Percentiles rank a stretch among this genome's conserved stretches.
These are phyloP conservation scores for Cantharis nigra DNA, from an alignment of 2,888 invertebrate species.

Conservation along the genomic window DNA sequence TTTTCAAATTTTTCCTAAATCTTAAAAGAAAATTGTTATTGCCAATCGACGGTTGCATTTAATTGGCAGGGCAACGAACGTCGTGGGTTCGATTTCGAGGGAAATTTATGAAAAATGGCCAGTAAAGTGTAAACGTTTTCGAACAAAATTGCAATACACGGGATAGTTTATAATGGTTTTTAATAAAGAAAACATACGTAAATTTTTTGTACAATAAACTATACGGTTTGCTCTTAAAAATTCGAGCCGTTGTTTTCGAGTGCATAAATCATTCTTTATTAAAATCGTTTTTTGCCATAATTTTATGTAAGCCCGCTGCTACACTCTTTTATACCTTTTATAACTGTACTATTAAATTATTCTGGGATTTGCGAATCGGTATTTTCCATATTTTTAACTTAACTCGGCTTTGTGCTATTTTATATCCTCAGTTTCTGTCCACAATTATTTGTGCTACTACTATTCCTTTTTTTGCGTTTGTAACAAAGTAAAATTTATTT, in stretches of 20 bases:
- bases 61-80: background rate
- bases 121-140: background rate
- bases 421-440: conserved; percentile 15
- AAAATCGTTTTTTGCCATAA: conserved; percentile 41
- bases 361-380: conserved; percentile 31
- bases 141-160: background rate
- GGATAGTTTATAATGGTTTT: background rate
- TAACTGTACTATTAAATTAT: conserved; percentile 32
- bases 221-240: conserved; percentile 25
- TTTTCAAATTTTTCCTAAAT: background rate
- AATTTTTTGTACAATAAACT: conserved; percentile 13
- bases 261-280: conserved; percentile 46
- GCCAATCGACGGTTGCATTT: too few relatives aligned
- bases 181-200: background rate
- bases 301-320: conserved; percentile 31
- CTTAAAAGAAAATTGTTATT: too few relatives aligned
- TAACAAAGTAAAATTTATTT: background rate
- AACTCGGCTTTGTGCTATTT: conserved; percentile 22
- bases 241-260: conserved; percentile 31
- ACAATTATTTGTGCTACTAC: conserved; percentile 18
- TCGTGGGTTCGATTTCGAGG: background rate
- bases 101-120: too few relatives aligned
- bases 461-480: conserved; percentile 9
- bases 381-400: conserved; percentile 30
- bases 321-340: conserved; percentile 33